Evolutionary conservation across 2,113 vertebrate genomes (phyloP).

Genomic region (Sylvietta virens): DNA sequence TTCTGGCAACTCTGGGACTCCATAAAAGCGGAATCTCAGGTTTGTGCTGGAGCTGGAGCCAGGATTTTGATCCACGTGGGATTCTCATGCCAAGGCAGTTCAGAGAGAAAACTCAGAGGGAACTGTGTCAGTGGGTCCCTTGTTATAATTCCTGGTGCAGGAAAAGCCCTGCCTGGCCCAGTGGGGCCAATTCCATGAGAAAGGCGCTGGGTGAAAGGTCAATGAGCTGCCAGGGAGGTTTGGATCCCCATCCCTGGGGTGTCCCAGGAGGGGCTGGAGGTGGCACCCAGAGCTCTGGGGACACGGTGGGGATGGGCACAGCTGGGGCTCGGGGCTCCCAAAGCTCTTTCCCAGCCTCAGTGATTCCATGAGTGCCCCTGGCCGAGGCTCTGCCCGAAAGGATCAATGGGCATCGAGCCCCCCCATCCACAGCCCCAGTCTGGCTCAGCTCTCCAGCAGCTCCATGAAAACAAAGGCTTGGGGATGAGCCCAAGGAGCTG

Average conservation of each 20-base stretch:
- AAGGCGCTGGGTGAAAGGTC: background rate
- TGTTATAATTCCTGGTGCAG: background rate
- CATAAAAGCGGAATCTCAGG: background rate
- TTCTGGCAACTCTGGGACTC: background rate
- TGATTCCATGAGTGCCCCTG: rapidly evolving
- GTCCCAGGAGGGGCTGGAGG: background rate
- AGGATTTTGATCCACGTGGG: background rate
- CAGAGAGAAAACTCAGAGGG: background rate
- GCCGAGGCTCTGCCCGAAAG: background rate
- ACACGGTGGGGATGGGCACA: background rate
- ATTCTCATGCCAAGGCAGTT: background rate
- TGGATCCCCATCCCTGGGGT: background rate
- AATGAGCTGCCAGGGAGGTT: background rate
- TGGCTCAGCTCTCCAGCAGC: background rate
- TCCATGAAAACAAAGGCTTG: background rate
- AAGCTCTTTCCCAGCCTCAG: background rate
- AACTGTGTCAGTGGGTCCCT: background rate
- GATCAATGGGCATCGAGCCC: background rate
- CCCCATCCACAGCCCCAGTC: background rate
- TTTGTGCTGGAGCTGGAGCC: background rate
- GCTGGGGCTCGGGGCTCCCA: background rate
- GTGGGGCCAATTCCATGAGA: background rate
- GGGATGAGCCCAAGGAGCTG: background rate
- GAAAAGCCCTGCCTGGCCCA: background rate
- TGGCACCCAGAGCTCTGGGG: background rate